phyloP scores from a whole-genome alignment of 2,113 vertebrate species.

The Isurus oxyrinchus region DNA sequence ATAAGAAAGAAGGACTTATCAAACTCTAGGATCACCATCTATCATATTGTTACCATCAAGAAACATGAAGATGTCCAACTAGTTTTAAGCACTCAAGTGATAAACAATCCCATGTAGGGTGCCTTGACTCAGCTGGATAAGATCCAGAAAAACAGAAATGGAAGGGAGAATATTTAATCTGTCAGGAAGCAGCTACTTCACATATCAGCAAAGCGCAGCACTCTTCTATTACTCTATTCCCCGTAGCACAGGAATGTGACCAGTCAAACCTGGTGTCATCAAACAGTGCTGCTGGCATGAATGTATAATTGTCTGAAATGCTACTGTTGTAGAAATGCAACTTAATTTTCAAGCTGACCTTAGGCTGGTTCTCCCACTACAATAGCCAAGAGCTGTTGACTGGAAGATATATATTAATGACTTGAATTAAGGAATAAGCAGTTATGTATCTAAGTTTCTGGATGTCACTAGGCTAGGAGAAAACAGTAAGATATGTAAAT shows the following conservation, averaged over 20 bases:
- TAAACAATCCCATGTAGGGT: not conserved
- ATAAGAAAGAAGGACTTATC: not conserved
- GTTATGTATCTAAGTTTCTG: not conserved
- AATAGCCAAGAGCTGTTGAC: not conserved
- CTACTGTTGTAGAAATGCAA: not conserved
- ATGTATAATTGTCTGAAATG: not conserved
- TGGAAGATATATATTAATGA: not conserved
- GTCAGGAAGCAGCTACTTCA: not conserved
- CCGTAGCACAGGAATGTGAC: not conserved
- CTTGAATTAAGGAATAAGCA: not conserved
- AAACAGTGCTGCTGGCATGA: not conserved
- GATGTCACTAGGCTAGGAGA: not conserved
- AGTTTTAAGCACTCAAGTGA: too few relatives aligned
- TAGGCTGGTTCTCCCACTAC: not conserved
- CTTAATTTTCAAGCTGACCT: not conserved
- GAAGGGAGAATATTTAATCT: not conserved
- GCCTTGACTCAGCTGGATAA: not conserved
- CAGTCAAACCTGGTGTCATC: not conserved
- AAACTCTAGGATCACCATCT: not conserved
- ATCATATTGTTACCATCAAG: not conserved
- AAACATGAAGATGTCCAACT: not conserved
- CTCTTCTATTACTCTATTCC: not conserved
- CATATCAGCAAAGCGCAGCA: not conserved
- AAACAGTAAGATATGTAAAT: not conserved
- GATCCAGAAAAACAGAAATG: not conserved